Evolutionary conservation across 2,888 invertebrate genomes (phyloP), one percentile per base, ranked within the genome.

Genomic region (Thymelicus acteon): DNA sequence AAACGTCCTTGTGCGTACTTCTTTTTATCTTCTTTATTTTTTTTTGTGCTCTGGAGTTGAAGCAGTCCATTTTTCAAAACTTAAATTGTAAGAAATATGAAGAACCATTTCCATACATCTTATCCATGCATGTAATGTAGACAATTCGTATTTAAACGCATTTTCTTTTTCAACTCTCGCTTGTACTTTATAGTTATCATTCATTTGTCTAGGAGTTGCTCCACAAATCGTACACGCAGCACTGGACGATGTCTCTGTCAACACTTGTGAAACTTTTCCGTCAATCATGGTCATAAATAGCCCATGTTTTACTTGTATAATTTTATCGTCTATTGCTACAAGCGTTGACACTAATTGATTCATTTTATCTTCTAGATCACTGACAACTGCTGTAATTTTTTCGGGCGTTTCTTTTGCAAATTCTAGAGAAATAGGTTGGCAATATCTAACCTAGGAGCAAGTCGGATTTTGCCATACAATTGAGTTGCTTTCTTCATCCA

Each of bases 251-350:
- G 77, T 74, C 19, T 75, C 74, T 44, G 77, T 75, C 13, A 62
- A 31, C 15, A 62, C 62, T 31, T 62, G 62, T 2, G 62, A 7
- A 8, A 62, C 77, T 68, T 77, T 78, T 0, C 75, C 77, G 66
- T 79, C 76, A 60, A 76, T 75, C 77, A 76, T 77, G 37, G 77
- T 77, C 15, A 79, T 61, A 74, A 75, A 78, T 44, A 78, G 72
- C 72, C 78, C 71, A 68, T 77, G 74, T 31, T 74, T 74, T 8
- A 75, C 72, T 71, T 72, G n/a, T 7, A 75, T 60, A 48, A 47
- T 71, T 12, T 61, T 67, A 49, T 69, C 72, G 31, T 73, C 54
- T 69, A 40, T 40, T 40, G 40, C 24, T 24, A 24, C 24, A 24
- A 24, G 24, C 24, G 24, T 24, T 24, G 24, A 24, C 24, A 6